These are phyloP conservation scores for Forbesichthys papilliferus DNA, from an alignment of 2,113 vertebrate species.

Conservation along the genomic window DNA sequence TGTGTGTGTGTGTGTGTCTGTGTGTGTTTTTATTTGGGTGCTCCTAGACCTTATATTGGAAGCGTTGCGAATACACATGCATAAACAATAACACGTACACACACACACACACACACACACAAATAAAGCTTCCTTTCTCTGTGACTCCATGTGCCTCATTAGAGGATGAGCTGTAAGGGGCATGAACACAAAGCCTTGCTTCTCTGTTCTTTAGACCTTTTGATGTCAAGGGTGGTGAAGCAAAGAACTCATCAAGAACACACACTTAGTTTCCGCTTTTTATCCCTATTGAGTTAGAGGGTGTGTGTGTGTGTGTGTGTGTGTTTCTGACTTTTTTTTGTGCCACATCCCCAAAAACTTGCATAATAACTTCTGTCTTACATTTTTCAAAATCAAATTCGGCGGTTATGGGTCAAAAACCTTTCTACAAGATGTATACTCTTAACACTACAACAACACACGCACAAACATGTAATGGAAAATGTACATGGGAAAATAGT, in stretches of 20 bases:
- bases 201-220: slow-evolving; percentile 67
- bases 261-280: slow-evolving; percentile 32
- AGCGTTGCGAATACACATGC: background rate
- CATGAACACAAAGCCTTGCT: slow-evolving; percentile 61
- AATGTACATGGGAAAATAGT: too few relatives aligned
- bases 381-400: too few relatives aligned
- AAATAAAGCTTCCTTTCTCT: slow-evolving; percentile 49
- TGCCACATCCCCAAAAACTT: background rate
- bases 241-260: slow-evolving; percentile 56
- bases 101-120: slow-evolving; percentile 1
- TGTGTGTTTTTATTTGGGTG: background rate
- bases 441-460: too few relatives aligned
- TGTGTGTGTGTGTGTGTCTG: background rate
- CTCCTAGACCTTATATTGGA: background rate
- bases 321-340: background rate
- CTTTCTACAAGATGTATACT: too few relatives aligned
- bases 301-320: slow-evolving; percentile 9
- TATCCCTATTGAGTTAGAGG: background rate
- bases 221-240: slow-evolving; percentile 72
- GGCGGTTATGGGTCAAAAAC: too few relatives aligned
- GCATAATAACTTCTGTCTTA: background rate
- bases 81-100: slow-evolving; percentile 15
- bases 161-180: slow-evolving; percentile 65
- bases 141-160: slow-evolving; percentile 61
- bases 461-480: too few relatives aligned